These are phyloP conservation scores for Stegodyphus dumicola DNA, from an alignment of 1,140 invertebrate genomes.

Conservation along the genomic window DNA sequence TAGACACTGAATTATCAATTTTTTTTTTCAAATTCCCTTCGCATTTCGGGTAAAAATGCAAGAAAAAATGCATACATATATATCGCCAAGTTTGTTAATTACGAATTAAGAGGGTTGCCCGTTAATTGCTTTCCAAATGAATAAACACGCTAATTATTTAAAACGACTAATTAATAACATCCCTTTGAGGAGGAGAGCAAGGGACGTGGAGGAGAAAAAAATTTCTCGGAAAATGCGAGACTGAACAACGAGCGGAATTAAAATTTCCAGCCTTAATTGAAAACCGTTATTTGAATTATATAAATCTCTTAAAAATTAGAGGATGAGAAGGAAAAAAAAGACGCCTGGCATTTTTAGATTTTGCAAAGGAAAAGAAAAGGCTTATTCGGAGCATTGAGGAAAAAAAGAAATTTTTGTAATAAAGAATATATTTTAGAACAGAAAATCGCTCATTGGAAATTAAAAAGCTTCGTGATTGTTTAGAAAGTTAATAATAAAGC, in stretches of 20 bases:
- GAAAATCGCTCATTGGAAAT: background rate
- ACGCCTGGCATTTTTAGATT: constrained; percentile 44
- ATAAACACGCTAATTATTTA: constrained; percentile 61
- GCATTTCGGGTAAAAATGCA: constrained; percentile 22
- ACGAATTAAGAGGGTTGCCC: constrained; percentile 56
- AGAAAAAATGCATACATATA: constrained; percentile 16
- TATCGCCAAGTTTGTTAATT: constrained; percentile 58
- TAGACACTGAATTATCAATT: constrained; percentile 50
- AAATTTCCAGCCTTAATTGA: constrained; percentile 58
- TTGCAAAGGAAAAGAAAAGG: constrained; percentile 29
- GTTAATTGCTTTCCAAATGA: constrained; percentile 61
- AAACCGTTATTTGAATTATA: constrained; percentile 61
- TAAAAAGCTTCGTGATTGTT: no score
- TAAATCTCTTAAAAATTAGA: constrained; percentile 59
- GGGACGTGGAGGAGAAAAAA: constrained; percentile 14
- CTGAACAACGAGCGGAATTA: constrained; percentile 44
- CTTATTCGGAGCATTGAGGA: constrained; percentile 11
- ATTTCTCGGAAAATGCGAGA: constrained; percentile 16
- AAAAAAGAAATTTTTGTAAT: background rate
- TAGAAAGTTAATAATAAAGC: no score
- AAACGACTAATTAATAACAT: constrained; percentile 60
- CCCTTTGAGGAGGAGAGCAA: constrained; percentile 29
- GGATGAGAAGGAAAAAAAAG: constrained; percentile 15
- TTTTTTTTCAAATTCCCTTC: constrained; percentile 32
- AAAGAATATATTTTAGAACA: background rate